A percentile compares a stretch with the other conserved stretches of the same genome.
Conservation (phyloP, 2,113 vertebrate genomes). For the Ctenodactylus gundi region DNA sequence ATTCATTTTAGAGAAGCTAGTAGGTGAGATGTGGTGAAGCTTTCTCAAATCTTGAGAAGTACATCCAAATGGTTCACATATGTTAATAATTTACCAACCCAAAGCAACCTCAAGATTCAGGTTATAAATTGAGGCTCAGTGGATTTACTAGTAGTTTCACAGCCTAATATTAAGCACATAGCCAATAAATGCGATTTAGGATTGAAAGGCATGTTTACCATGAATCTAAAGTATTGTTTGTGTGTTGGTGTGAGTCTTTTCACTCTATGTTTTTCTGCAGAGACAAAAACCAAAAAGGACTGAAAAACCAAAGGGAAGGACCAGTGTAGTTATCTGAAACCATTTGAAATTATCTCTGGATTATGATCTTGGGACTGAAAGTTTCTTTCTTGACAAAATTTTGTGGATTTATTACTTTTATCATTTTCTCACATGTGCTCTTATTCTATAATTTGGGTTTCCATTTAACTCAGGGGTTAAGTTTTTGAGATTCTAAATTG, state of each 20-base stretch:
- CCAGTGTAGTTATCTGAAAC: not conserved
- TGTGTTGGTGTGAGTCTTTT: not conserved
- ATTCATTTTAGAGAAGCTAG: not conserved
- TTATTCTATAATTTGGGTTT: not conserved
- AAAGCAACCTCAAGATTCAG: not conserved
- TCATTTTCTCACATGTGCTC: not conserved
- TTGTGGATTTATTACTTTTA: not conserved
- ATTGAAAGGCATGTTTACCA: not conserved
- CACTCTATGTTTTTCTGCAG: not conserved
- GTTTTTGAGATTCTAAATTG: not conserved
- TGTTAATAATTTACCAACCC: not conserved
- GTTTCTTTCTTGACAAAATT: not conserved
- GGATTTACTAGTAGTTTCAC: not conserved
- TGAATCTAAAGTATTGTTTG: not conserved
- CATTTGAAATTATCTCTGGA: not conserved
- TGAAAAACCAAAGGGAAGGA: not conserved
- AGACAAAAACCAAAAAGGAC: not conserved
- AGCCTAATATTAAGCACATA: not conserved
- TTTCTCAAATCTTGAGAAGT: not conserved
- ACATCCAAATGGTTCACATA: rapidly evolving
- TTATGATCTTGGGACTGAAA: not conserved
- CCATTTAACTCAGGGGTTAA: not conserved
- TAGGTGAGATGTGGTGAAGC: not conserved
- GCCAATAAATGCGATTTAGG: not conserved
- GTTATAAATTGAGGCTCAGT: not conserved